A percentile compares a stretch with the other conserved stretches of the same genome.
These are phyloP conservation scores for Seira musarum DNA, from an alignment of 2,888 invertebrate genomes.

Conservation along the genomic window DNA sequence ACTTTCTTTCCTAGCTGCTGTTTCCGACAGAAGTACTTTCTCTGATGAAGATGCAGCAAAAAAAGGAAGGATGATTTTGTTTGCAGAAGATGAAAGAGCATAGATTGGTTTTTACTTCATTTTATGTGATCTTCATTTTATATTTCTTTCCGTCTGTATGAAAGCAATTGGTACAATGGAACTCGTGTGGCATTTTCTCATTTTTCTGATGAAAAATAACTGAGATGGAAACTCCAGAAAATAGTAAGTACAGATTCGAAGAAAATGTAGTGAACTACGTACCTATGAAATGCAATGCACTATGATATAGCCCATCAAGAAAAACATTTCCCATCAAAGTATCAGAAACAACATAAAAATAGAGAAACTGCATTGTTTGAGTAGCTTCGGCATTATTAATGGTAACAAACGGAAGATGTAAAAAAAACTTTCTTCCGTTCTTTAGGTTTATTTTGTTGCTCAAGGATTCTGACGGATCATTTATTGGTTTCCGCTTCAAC, in stretches of 20 bases:
- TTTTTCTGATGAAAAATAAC: conserved; percentile 21
- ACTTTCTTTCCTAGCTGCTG: too few relatives aligned
- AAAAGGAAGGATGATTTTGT: background rate
- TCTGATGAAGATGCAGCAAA: background rate
- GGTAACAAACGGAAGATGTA: conserved; percentile 3
- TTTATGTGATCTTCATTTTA: background rate
- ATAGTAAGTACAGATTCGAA: background rate
- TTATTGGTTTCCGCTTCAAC: conserved; percentile 29
- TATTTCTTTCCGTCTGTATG: too few relatives aligned
- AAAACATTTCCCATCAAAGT: conserved; percentile 21
- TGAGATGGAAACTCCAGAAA: conserved; percentile 1
- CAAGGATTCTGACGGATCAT: background rate
- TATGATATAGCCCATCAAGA: background rate
- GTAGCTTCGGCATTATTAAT: conserved; percentile 35
- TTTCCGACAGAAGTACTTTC: background rate
- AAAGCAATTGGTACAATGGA: background rate
- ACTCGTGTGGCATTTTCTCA: conserved; percentile 9
- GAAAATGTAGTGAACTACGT: background rate
- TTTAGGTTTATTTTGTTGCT: background rate
- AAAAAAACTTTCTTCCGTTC: conserved; percentile 5
- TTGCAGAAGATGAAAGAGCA: background rate
- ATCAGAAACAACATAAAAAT: background rate
- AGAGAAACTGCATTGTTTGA: background rate
- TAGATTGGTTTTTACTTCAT: background rate
- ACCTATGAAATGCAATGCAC: background rate